Conservation (phyloP, 2,113 vertebrate species). For the Rhadina sibilatrix region DNA sequence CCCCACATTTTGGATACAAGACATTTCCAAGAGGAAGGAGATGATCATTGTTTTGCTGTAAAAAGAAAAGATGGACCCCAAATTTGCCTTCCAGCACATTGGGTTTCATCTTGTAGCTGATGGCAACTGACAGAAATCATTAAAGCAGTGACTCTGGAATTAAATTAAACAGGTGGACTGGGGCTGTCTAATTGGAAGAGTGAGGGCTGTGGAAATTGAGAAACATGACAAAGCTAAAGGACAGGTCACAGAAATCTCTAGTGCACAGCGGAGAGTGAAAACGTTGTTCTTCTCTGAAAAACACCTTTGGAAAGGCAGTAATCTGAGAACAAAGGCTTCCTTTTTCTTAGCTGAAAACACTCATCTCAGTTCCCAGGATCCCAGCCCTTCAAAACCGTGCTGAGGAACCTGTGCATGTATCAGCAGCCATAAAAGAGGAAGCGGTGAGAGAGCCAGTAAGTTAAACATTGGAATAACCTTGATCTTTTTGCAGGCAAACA, state of each 20-base stretch:
- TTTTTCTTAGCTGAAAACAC: background rate
- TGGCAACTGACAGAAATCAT: background rate
- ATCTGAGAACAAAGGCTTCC: background rate
- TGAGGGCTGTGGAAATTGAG: background rate
- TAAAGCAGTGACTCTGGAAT: background rate
- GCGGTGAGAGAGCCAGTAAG: background rate
- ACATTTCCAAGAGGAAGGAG: background rate
- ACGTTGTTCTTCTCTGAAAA: accelerated
- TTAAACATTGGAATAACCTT: background rate
- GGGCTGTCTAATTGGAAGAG: background rate
- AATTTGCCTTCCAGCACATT: background rate
- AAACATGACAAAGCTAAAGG: background rate
- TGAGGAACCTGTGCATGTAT: background rate
- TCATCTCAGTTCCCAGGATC: background rate
- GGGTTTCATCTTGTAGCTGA: slow-evolving; percentile 9
- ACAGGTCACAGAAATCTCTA: background rate
- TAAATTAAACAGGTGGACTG: slow-evolving; percentile 4
- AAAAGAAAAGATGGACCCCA: background rate
- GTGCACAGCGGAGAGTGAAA: background rate
- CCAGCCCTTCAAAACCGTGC: background rate
- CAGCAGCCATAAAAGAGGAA: background rate
- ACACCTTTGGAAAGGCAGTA: background rate
- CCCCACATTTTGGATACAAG: background rate
- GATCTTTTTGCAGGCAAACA: background rate
- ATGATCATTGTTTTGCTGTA: background rate